Conservation (phyloP, 2,888 invertebrate species). For the Tyria jacobaeae region DNA sequence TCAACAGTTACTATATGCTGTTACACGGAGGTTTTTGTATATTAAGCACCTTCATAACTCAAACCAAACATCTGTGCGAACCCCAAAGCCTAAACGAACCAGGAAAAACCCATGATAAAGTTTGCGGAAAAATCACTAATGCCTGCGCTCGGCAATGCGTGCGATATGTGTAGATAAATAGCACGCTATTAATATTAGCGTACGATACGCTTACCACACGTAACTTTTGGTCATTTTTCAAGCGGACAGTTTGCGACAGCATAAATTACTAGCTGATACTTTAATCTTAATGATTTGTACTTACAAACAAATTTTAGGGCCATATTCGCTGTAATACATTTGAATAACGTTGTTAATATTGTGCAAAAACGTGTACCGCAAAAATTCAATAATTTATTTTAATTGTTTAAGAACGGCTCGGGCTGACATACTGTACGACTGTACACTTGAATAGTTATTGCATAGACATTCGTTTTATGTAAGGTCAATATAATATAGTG, state of each 20-base stretch:
- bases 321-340: not conserved
- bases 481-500: no score
- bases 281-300: not conserved
- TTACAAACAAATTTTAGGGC: not conserved
- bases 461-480: no score
- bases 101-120: constrained; percentile 6
- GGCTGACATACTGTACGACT: no score
- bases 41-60: constrained; percentile 1
- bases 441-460: no score
- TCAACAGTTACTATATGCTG: not conserved
- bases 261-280: not conserved
- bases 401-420: no score
- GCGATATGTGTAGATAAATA: constrained; percentile 27
- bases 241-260: not conserved
- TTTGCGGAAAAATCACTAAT: constrained; percentile 11
- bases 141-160: constrained; percentile 10
- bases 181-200: constrained; percentile 28
- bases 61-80: not conserved
- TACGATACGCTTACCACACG: constrained; percentile 4
- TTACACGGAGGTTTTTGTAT: not conserved
- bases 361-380: no score
- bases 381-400: no score
- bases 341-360: no score
- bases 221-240: constrained; percentile 22
- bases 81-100: not conserved